Evolutionary conservation across 2,797 vertebrate genomes (phyloP).

Genomic region (Rachycentron canadum): DNA sequence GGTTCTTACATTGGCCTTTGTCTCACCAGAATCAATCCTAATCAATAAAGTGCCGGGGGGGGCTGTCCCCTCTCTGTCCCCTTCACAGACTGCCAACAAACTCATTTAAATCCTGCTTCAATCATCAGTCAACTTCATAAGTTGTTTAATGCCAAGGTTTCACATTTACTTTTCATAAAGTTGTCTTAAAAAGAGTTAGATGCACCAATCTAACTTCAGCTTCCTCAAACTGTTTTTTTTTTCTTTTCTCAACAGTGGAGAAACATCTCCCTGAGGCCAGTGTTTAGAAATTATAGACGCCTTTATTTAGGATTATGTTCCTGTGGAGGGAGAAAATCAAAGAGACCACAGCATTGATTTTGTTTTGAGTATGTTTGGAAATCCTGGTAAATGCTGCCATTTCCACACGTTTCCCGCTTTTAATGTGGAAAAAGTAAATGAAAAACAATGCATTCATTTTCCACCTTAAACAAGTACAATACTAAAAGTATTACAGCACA

Average conservation of each 20-base stretch:
- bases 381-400: conserved; percentile 16
- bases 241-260: background rate
- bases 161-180: conserved; percentile 51
- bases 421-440: conserved; percentile 4
- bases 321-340: conserved; percentile 45
- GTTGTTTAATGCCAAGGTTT: conserved; percentile 54
- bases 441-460: background rate
- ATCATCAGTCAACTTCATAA: conserved; percentile 46
- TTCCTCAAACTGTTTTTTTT: conserved; percentile 33
- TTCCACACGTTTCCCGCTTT: conserved; percentile 23
- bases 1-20: conserved; percentile 36
- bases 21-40: conserved; percentile 51
- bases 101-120: conserved; percentile 46
- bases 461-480: background rate
- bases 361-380: conserved; percentile 27
- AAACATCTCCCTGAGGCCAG: conserved; percentile 49
- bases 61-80: conserved; percentile 25
- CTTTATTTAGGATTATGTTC: conserved; percentile 51
- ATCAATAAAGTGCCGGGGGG: conserved; percentile 29
- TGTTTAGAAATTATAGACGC: conserved; percentile 55
- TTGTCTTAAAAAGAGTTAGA: conserved; percentile 29
- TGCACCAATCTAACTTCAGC: conserved; percentile 25
- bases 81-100: conserved; percentile 26
- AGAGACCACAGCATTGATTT: conserved; percentile 34
- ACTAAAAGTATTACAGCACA: too few relatives aligned